Base-by-base conservation (phyloP, 53 echinoderm and acorn worm species). In the Echinarachnius parma region DNA sequence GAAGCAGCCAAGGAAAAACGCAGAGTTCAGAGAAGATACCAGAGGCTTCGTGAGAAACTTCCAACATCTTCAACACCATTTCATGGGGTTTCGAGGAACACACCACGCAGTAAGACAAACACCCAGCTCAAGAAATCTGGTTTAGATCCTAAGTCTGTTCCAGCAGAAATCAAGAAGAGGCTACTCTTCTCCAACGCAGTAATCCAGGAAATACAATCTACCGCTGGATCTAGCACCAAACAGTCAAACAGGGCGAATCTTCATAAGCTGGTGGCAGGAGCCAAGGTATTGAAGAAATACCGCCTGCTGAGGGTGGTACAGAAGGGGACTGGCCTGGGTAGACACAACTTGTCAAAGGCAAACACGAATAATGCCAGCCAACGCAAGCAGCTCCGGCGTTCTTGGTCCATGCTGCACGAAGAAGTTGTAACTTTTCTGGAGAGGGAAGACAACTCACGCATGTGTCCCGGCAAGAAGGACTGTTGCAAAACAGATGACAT, bases 371-470 rank as follows among this genome's bases (percentile, higher is more conserved):
- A 9, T 13, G 24, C 9, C 28, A 77, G 5, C 14, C 35, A 66
- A 47, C 48, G 28, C 21, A 58, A 54, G 36, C 59, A 58, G 31
- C 34, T 48, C 21, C 31, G 67, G 13, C 67, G 18, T 30, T 32
- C 9, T 28, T 83, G 77, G 68, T 18, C 15, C 34, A 42, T 44
- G 42, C 77, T 83, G 20, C 83, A 83, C 26, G 59, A 60, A 26
- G 77, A 83, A 67, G 83, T 83, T 28, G 46, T 59, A 59, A 30
- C 19, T 60, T 83, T 83, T n/a, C 53, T 77, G 59, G 68, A 68
- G 34, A 67, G 83, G 42, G 66, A 76, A 29, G 82, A 82, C 61
- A 68, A 68, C 50, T 77, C 83, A 48, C 64, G 61, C 25, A 59
- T 67, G 60, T 76, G 75, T 29, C 82, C 82, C 11, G 66, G 76